Conservation (phyloP, 2,113 vertebrate genomes). For the Syrmaticus mikado region DNA sequence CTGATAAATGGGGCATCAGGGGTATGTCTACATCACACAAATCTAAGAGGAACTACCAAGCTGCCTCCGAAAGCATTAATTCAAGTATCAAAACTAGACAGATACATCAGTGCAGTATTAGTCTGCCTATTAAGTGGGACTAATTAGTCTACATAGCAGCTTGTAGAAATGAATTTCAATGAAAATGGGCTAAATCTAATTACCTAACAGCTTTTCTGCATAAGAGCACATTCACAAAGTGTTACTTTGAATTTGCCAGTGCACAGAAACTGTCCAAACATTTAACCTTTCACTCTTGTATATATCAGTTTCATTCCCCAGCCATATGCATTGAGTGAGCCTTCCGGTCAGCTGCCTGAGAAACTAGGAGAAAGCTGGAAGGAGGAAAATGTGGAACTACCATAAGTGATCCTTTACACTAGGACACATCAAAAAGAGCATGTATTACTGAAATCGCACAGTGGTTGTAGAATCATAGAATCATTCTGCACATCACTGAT, state of each 20-base stretch:
- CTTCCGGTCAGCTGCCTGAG: neutral
- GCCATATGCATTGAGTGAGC: neutral
- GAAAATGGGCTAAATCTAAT: slow-evolving; percentile 26
- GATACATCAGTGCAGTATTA: neutral
- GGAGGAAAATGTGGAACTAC: neutral
- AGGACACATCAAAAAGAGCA: neutral
- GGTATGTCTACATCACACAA: neutral
- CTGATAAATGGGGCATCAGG: neutral
- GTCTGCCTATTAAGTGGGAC: slow-evolving; percentile 9
- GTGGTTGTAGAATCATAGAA: too few species aligned
- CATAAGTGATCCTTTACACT: too few species aligned
- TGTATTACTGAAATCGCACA: neutral
- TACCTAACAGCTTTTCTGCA: slow-evolving; percentile 12
- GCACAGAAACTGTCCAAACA: neutral
- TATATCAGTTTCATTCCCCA: neutral
- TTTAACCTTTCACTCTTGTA: neutral
- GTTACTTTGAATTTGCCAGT: neutral
- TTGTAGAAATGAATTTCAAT: slow-evolving; percentile 20
- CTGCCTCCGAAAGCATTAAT: neutral
- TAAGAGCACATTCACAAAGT: neutral
- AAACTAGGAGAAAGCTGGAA: neutral
- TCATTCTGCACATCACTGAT: neutral
- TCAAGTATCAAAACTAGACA: neutral
- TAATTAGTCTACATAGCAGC: slow-evolving; percentile 2
- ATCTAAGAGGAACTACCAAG: neutral